phyloP scores from a whole-genome alignment of 1,140 invertebrate species.

The Drosophila rufa region DNA sequence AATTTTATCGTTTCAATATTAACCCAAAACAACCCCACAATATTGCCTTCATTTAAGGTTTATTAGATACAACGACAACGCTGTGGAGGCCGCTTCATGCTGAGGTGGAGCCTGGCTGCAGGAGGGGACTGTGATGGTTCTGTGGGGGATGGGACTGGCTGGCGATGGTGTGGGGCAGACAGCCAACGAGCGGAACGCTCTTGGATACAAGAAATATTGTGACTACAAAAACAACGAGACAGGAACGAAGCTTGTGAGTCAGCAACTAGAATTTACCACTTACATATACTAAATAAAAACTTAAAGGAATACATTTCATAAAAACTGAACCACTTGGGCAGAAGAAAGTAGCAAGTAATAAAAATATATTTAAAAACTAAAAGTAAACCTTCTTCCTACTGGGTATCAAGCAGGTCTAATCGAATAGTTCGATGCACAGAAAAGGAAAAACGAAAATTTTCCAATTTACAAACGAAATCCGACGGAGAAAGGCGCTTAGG shows the following conservation, averaged over 20 bases:
- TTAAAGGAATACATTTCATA: neutral
- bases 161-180: neutral
- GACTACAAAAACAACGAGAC: conserved; percentile 33
- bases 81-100: conserved; percentile 20
- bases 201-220: conserved; percentile 78
- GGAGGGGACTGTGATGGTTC: conserved; percentile 8
- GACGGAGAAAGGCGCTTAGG: conserved; percentile 49
- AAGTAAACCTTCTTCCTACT: neutral
- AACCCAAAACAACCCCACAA: conserved; percentile 85
- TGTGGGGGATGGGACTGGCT: neutral
- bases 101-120: conserved; percentile 15
- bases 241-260: neutral
- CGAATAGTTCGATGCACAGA: neutral
- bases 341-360: too few relatives aligned
- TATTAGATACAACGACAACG: conserved; percentile 80
- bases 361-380: neutral
- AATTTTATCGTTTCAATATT: conserved; percentile 85
- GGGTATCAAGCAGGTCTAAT: neutral
- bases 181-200: conserved; percentile 71
- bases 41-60: conserved; percentile 85
- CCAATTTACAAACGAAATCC: conserved; percentile 78
- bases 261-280: neutral
- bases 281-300: neutral
- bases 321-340: too few relatives aligned
- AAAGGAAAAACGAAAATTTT: conserved; percentile 63